phyloP scores from a whole-genome alignment of 2,797 vertebrate genomes.

The Chromis chromis region DNA sequence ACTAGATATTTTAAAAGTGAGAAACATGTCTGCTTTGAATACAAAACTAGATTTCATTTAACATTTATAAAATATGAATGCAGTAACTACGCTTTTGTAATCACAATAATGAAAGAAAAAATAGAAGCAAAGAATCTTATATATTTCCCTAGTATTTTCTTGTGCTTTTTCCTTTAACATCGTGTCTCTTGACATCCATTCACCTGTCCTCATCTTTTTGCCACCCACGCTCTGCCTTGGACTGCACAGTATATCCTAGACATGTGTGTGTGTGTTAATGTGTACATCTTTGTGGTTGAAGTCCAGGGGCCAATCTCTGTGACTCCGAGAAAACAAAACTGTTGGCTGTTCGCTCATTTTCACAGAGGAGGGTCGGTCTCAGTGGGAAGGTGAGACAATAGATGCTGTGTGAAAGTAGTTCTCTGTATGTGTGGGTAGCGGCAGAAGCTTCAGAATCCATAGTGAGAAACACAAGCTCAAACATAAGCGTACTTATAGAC shows the following conservation, averaged over 20 bases:
- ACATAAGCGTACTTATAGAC: not conserved
- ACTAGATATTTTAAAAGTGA: not conserved
- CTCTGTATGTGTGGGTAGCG: not conserved
- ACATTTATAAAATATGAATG: conserved; percentile 25
- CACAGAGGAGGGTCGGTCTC: conserved; percentile 5
- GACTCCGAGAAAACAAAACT: conserved; percentile 22
- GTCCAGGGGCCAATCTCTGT: not conserved
- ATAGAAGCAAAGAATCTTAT: conserved; percentile 3
- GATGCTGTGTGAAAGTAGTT: not conserved
- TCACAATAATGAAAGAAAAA: conserved; percentile 10
- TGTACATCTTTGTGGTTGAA: not conserved
- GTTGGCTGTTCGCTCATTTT: conserved; percentile 20
- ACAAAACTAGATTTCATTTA: conserved; percentile 26
- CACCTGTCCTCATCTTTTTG: not conserved
- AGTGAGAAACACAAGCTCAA: not conserved
- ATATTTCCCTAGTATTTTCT: not conserved
- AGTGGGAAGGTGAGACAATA: conserved; percentile 9
- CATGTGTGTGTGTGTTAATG: not conserved
- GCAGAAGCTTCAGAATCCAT: conserved; percentile 4
- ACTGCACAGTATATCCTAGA: not conserved
- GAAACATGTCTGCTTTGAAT: conserved; percentile 13
- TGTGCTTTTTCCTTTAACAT: not conserved
- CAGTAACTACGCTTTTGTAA: not conserved
- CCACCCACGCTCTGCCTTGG: not conserved
- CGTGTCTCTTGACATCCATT: not conserved